A percentile compares a stretch with the other conserved stretches of the same genome.
Conservation (phyloP, 2,797 vertebrate genomes). For the Siniperca scherzeri region DNA sequence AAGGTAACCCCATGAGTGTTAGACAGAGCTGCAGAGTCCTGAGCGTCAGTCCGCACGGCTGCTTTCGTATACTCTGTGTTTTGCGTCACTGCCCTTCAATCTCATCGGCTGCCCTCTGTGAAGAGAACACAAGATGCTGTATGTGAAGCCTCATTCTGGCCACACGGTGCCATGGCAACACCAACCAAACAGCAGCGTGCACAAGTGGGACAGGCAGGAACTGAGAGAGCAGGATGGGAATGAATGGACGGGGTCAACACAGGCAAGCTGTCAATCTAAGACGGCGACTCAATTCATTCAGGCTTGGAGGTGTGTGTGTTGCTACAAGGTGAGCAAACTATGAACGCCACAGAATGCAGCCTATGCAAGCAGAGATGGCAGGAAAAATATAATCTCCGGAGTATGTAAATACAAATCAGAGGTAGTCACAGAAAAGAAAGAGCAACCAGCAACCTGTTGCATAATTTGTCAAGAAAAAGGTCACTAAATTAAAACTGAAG, state of each 20-base stretch:
- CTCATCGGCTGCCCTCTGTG: conserved; percentile 90
- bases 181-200: conserved; percentile 81
- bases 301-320: conserved; percentile 26
- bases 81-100: conserved; percentile 79
- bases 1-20: conserved; percentile 48
- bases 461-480: conserved; percentile 20
- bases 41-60: conserved; percentile 80
- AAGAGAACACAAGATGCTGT: conserved; percentile 96
- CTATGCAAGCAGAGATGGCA: conserved; percentile 36
- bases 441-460: conserved; percentile 21
- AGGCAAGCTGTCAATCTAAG: conserved; percentile 62
- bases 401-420: conserved; percentile 8
- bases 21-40: conserved; percentile 69
- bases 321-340: conserved; percentile 38
- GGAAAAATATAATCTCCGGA: background rate
- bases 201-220: conserved; percentile 73
- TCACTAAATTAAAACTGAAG: conserved; percentile 13
- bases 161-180: conserved; percentile 84
- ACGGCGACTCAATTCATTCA: conserved; percentile 58
- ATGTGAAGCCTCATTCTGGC: conserved; percentile 89
- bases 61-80: conserved; percentile 67
- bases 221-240: conserved; percentile 61
- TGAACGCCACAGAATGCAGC: conserved; percentile 8
- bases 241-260: conserved; percentile 57
- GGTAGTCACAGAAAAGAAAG: conserved; percentile 8